Evolutionary conservation across 2,888 invertebrate genomes (phyloP).

Genomic region (Sympetrum striolatum): DNA sequence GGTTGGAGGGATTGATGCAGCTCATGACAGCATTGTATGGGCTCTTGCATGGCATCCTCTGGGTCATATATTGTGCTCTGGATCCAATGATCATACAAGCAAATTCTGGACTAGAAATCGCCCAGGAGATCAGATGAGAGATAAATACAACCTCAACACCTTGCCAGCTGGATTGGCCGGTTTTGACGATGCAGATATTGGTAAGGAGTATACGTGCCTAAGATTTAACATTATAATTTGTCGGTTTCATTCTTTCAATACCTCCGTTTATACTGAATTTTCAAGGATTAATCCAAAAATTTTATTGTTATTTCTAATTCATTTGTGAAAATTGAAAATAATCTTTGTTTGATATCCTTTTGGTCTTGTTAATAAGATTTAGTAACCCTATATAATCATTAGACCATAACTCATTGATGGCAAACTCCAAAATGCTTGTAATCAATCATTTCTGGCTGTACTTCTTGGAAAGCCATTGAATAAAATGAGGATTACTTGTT

Average conservation of each 20-base stretch:
- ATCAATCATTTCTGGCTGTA: too few species aligned
- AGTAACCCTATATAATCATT: too few species aligned
- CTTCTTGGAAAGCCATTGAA: too few species aligned
- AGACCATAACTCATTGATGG: too few species aligned
- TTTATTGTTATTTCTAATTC: too few species aligned
- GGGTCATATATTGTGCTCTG: constrained; percentile 94
- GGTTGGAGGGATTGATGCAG: constrained; percentile 96
- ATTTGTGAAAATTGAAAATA: too few species aligned
- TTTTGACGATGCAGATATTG: constrained; percentile 73
- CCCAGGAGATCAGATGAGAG: constrained; percentile 97
- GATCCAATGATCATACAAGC: constrained; percentile 98
- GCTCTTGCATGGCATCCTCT: constrained; percentile 99
- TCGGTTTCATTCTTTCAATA: neutral
- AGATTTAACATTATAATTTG: neutral
- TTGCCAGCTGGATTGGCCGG: constrained; percentile 82
- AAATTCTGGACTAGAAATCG: constrained; percentile 99
- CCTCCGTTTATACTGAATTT: neutral
- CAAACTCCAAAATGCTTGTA: too few species aligned
- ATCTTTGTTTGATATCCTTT: too few species aligned
- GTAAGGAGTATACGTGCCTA: constrained; percentile 55
- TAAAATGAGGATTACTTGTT: too few species aligned
- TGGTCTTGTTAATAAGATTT: too few species aligned
- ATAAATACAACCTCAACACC: constrained; percentile 95
- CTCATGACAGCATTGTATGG: constrained; percentile 99
- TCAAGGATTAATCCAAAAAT: too few species aligned